phyloP scores from a whole-genome alignment of 2,888 invertebrate species.

The Dascillus cervinus region DNA sequence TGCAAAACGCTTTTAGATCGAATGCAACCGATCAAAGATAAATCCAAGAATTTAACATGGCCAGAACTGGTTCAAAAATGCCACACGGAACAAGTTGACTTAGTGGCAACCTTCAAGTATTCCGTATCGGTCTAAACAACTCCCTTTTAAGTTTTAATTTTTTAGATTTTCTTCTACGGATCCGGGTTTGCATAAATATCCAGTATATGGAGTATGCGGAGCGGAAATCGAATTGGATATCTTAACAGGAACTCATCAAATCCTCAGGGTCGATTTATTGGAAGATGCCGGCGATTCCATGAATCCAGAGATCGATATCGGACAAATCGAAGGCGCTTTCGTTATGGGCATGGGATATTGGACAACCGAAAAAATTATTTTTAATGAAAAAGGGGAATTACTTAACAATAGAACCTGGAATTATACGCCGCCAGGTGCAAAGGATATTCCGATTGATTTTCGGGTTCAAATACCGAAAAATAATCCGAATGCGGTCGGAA shows the following conservation, averaged over 20 bases:
- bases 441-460: conserved; percentile 72
- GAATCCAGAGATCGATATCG: conserved; percentile 65
- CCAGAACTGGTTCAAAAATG: conserved; percentile 50
- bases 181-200: conserved; percentile 50
- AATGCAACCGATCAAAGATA: conserved; percentile 50
- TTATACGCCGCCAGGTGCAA: conserved; percentile 66
- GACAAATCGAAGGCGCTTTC: conserved; percentile 64
- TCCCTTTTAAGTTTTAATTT: conserved; percentile 13
- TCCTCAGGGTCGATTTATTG: conserved; percentile 60
- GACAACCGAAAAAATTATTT: conserved; percentile 62
- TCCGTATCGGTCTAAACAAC: background rate
- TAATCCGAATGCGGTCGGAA: conserved; percentile 54
- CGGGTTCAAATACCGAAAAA: conserved; percentile 59
- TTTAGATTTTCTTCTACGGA: conserved; percentile 25
- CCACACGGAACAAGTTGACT: conserved; percentile 45
- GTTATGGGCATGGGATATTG: conserved; percentile 60
- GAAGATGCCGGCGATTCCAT: conserved; percentile 69
- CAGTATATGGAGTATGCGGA: conserved; percentile 56
- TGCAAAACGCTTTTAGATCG: conserved; percentile 56
- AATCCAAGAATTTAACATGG: conserved; percentile 49
- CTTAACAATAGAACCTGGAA: conserved; percentile 73
- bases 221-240: conserved; percentile 72
- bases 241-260: conserved; percentile 66
- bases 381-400: conserved; percentile 57
- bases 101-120: conserved; percentile 50